Conservation (phyloP, 2,797 vertebrate genomes). For the Lacerta bilineata region DNA sequence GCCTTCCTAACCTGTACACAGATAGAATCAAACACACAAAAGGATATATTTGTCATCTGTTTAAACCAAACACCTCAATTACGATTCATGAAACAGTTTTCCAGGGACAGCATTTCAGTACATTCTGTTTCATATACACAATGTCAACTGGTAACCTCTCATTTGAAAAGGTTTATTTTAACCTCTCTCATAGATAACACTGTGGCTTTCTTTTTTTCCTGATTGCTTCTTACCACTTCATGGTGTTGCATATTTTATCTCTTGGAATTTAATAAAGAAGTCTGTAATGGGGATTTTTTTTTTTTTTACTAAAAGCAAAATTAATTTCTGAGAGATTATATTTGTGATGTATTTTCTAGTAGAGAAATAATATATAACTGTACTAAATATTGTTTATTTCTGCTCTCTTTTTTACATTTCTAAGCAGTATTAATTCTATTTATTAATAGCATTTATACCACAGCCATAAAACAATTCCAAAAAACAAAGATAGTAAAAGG, state of each 20-base stretch:
- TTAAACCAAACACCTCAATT: neutral
- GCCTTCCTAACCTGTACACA: neutral
- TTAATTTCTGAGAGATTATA: conserved; percentile 17
- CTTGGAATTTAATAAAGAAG: conserved; percentile 14
- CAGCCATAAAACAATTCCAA: neutral
- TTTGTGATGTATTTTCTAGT: neutral
- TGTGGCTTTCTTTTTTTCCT: conserved; percentile 10
- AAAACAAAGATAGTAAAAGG: neutral
- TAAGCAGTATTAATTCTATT: neutral
- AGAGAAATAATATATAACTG: conserved; percentile 5
- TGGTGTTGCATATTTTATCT: conserved; percentile 28
- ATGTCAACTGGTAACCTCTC: conserved; percentile 18
- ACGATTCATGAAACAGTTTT: neutral
- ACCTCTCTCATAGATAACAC: neutral
- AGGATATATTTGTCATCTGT: neutral
- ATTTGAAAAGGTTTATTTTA: neutral
- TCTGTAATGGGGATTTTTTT: neutral
- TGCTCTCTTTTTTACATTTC: neutral
- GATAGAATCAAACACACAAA: neutral
- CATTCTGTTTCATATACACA: neutral
- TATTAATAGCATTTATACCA: neutral
- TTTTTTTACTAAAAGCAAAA: neutral
- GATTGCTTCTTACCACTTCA: conserved; percentile 11
- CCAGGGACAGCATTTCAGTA: neutral
- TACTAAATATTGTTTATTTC: neutral